Base-by-base conservation (phyloP, 2,888 invertebrate species). In the Lithophane ornitopus region DNA sequence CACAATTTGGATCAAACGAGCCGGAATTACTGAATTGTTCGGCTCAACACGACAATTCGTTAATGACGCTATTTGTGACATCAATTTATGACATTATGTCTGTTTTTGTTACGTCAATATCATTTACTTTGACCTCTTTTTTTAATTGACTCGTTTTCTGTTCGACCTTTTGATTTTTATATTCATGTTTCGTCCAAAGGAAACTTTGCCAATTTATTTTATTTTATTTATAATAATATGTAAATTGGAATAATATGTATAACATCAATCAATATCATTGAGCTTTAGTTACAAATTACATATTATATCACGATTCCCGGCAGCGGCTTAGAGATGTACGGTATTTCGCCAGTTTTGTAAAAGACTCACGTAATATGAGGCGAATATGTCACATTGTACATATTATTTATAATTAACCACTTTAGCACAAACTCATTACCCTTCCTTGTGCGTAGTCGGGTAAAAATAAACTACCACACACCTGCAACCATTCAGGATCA, bases 1-100 rank as follows among this genome's bases (percentile, higher is more conserved):
- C 6, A 69, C 71, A 80, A 80, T 80, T 84, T 54, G 49, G 52
- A 67, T 72, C 71, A 76, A 86, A 84, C 71, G 80, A 71, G 26
- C 14, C 6, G 34, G 28, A 86, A 71, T 86, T 59, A 84, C 62
- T 11, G 44, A 72, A 61, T 58, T 44, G 70, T 59, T 54, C 39
- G 22, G 26, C 41, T 68, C n/a, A 22, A 46, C 66, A 52, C 14
- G 71, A 74, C 70, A 68, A 66, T 49, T 68, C 44, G 46, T 58
- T 76, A 80, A 84, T 80, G 81, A 63, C 34, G 46, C 41, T 59
- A 82, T 76, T 66, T 69, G 79, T 65, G 58, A 52, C 76, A 58
- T 68, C 58, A 79, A 80, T 80, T 71, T 68, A 49, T 41, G 44
- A 16, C 52, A 58, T 78, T 68, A 77, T 46, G 4, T 14, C 41